These are phyloP conservation scores for Xylota sylvarum DNA, from an alignment of 2,888 invertebrate species.

Conservation along the genomic window DNA sequence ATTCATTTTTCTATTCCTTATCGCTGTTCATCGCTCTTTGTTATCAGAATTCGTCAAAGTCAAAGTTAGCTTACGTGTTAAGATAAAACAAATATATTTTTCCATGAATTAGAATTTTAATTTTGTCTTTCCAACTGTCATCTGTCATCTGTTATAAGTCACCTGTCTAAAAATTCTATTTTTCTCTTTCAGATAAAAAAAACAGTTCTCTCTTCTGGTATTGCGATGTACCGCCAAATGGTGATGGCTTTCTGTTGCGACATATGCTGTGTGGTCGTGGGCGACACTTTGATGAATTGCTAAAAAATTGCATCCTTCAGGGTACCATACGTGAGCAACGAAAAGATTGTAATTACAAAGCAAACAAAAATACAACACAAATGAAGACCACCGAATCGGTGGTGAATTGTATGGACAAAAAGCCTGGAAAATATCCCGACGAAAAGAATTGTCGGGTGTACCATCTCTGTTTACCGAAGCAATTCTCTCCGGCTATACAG, in stretches of 20 bases:
- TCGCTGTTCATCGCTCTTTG: not conserved
- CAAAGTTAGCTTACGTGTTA: not conserved
- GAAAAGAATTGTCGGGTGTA: slow-evolving; percentile 70
- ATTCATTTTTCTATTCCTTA: not conserved
- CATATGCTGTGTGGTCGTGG: slow-evolving; percentile 77
- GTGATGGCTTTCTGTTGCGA: slow-evolving; percentile 63
- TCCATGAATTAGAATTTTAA: not conserved
- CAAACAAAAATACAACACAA: not conserved
- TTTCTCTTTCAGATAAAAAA: slow-evolving; percentile 54
- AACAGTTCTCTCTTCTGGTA: slow-evolving; percentile 77
- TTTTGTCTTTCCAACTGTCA: not conserved
- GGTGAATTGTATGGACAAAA: slow-evolving; percentile 48
- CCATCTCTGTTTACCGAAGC: slow-evolving; percentile 72
- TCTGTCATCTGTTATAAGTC: not conserved
- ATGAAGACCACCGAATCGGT: not conserved
- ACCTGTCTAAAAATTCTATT: not conserved
- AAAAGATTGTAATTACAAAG: not conserved
- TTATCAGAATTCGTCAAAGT: not conserved
- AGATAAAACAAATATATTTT: not conserved
- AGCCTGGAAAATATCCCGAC: slow-evolving; percentile 76
- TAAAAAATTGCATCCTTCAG: slow-evolving; percentile 71
- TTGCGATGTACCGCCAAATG: slow-evolving; percentile 76
- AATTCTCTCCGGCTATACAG: slow-evolving; percentile 68
- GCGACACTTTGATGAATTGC: slow-evolving; percentile 68
- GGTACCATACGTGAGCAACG: slow-evolving; percentile 63